phyloP scores from a whole-genome alignment of 2,113 vertebrate species.

The Neolamprologus fasciatus region DNA sequence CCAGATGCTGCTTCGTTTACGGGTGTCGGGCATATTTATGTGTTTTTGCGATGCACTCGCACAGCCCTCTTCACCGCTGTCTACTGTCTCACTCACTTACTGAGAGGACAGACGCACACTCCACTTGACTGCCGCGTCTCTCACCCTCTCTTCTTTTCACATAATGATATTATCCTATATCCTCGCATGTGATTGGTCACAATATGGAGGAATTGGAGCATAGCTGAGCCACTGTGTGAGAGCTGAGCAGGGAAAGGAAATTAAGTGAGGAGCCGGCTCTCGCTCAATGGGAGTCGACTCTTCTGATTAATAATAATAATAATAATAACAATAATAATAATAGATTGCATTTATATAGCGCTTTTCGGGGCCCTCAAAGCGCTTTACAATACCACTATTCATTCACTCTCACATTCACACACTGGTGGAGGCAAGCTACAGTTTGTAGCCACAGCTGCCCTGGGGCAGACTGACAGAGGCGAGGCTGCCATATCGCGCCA shows the following conservation, averaged over 20 bases:
- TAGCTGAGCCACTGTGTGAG: rapidly evolving
- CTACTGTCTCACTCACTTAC: neutral
- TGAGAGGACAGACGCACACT: rapidly evolving
- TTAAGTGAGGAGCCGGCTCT: neutral
- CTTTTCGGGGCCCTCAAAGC: no score
- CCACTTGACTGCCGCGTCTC: neutral
- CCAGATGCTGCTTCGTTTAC: neutral
- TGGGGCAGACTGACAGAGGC: no score
- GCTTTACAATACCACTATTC: no score
- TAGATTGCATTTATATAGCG: no score
- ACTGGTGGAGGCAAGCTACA: no score
- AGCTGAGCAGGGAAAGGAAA: neutral
- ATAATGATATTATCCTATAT: neutral
- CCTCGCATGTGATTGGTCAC: neutral
- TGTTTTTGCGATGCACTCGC: neutral
- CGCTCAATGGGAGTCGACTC: neutral
- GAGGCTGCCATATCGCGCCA: no score
- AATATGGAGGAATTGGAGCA: neutral
- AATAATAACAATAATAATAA: no score
- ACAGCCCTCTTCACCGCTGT: rapidly evolving
- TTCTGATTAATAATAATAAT: neutral
- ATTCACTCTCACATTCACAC: no score
- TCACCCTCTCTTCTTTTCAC: neutral
- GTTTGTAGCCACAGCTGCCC: no score
- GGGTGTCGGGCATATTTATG: neutral